Evolutionary conservation across 1,140 invertebrate species (phyloP).

Genomic region (Aradophagus sp.): DNA sequence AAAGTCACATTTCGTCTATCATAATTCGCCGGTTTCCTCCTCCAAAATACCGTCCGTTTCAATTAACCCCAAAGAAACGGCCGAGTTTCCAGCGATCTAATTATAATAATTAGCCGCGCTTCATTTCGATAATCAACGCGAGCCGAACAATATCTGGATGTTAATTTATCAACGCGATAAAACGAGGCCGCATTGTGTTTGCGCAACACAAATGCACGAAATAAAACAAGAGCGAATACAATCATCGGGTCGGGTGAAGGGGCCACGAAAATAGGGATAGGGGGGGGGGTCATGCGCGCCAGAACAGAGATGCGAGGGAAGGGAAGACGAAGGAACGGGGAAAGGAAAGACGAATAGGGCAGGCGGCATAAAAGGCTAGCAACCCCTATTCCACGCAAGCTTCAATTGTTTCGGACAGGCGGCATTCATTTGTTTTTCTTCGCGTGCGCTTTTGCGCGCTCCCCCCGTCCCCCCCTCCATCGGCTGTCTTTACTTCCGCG

Average conservation of each 20-base stretch:
- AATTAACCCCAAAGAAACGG: conserved; percentile 15
- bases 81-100: conserved; percentile 11
- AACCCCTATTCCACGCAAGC: conserved; percentile 63
- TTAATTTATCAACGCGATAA: conserved; percentile 47
- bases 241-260: conserved; percentile 13
- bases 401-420: conserved; percentile 70
- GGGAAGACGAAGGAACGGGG: conserved; percentile 6
- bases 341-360: conserved; percentile 20
- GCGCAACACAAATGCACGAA: conserved; percentile 25
- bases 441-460: conserved; percentile 63
- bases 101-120: conserved; percentile 42
- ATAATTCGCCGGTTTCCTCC: no score
- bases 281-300: conserved; percentile 7
- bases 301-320: conserved; percentile 6
- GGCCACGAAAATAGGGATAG: neutral
- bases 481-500: conserved; percentile 14
- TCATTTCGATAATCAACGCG: conserved; percentile 40
- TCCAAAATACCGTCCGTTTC: no score
- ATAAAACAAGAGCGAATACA: conserved; percentile 53
- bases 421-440: conserved; percentile 68
- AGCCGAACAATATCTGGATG: conserved; percentile 43
- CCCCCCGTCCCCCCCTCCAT: conserved; percentile 34
- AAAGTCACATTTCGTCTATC: no score
- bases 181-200: conserved; percentile 38
- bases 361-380: conserved; percentile 66